Evolutionary conservation across 2,113 vertebrate species (phyloP), one percentile per base, ranked within the genome.

Genomic region (Dolichotis patagonum): DNA sequence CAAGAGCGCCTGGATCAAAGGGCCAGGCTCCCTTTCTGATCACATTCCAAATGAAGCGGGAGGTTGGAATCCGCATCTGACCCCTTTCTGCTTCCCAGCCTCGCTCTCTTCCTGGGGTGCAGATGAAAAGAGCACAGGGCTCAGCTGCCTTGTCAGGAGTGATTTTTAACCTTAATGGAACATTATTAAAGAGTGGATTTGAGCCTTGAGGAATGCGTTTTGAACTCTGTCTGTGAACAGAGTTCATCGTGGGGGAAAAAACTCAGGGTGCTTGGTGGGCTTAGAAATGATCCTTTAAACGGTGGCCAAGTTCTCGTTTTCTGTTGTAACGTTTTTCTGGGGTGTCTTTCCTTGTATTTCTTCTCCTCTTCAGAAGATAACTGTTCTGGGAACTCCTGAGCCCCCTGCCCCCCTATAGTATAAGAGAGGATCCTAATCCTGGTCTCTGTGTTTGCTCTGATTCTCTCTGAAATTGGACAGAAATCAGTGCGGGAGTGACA

Each of bases 121-220:
- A 97, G 97, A 98, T 97, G 97, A 97, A 97, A 97, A 98, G 97
- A 87, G 71, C 1, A 2, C 94, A 90, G 97, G 94, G 96, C 97
- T 92, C 78, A 0, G 88, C 96, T 0, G 84, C 92, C 92, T 94
- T 96, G 94, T 98, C 95, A 91, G 97, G 85, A 92, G 92, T 84
- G 78, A 96, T 97, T 98, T 96, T 96, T 97, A 96, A 95, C 90
- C 94, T 91, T 90, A 96, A 63, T 84, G 93, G 88, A 95, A 97
- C 52, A 83, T 92, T 96, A 98, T 97, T 96, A 96, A 97, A 97
- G 90, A 96, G 52, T 96, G 78, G 77, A 91, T 96, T 96, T 97
- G 81, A 97, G 84, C 89, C 85, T 65, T 83, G 52, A 97, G 92
- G 94, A 96, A 97, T 97, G 97, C 90, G 92, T 94, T 97, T 94